Evolutionary conservation across 2,113 vertebrate genomes (phyloP).

Genomic region (Scomber japonicus): DNA sequence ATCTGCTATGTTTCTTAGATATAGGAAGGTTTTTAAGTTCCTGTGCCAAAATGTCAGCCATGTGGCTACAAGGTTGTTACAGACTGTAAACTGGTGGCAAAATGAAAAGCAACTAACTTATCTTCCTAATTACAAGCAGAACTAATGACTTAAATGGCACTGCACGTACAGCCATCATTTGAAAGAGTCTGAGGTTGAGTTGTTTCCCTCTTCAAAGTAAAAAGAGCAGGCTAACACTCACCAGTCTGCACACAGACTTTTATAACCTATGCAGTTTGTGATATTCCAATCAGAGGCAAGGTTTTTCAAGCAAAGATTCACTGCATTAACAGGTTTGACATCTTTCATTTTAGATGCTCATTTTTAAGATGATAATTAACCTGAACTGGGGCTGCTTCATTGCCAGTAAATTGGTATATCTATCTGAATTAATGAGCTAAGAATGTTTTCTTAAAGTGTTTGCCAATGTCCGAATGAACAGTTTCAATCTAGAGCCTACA

Average conservation of each 20-base stretch:
- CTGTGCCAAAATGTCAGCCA: constrained; percentile 74
- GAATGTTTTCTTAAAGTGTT: constrained; percentile 42
- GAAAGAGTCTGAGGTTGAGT: constrained; percentile 15
- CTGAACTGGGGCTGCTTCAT: constrained; percentile 30
- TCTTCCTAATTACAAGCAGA: constrained; percentile 9
- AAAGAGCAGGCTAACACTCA: constrained; percentile 13
- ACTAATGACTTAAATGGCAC: constrained; percentile 1
- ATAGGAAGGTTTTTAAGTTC: constrained; percentile 40
- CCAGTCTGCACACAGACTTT: constrained; percentile 13
- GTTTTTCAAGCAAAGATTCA: constrained; percentile 26
- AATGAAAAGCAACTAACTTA: constrained; percentile 25
- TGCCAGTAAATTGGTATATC: constrained; percentile 21
- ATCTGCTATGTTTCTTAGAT: constrained; percentile 44
- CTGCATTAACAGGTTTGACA: constrained; percentile 17
- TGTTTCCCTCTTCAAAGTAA: neutral
- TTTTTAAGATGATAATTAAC: neutral
- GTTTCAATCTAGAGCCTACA: constrained; percentile 31
- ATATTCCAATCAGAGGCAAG: constrained; percentile 40
- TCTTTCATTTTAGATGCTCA: neutral
- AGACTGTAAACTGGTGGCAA: constrained; percentile 35
- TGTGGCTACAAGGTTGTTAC: constrained; percentile 23
- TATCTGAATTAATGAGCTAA: constrained; percentile 16
- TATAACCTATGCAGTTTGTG: constrained; percentile 60
- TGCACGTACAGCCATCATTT: constrained; percentile 13
- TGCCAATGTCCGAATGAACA: constrained; percentile 27